Percentiles rank a stretch among this genome's conserved stretches.
phyloP scores from a whole-genome alignment of 2,113 vertebrate species.

The Oceanites oceanicus region DNA sequence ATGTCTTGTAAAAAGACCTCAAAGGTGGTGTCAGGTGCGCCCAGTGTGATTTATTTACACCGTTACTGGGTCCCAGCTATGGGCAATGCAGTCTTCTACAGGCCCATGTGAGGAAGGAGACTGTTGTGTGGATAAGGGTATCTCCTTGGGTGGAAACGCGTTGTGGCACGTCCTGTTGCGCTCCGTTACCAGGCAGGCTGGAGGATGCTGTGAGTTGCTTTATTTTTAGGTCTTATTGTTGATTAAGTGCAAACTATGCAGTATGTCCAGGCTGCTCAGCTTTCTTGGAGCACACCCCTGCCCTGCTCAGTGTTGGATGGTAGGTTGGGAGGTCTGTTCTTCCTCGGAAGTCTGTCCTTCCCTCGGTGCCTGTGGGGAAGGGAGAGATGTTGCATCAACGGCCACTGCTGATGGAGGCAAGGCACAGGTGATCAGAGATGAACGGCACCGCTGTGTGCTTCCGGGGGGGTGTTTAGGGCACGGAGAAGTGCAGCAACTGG shows the following conservation, averaged over 20 bases:
- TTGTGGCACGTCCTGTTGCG: neutral
- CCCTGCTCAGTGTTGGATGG: rapidly evolving
- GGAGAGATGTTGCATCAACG: neutral
- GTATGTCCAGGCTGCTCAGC: neutral
- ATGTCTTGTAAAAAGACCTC: neutral
- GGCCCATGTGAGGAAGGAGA: neutral
- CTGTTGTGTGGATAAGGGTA: neutral
- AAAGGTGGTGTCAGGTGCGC: neutral
- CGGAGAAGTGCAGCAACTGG: neutral
- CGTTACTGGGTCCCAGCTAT: too few relatives aligned
- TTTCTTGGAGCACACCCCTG: neutral
- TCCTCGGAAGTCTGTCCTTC: neutral
- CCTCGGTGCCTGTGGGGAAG: neutral
- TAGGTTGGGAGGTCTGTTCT: neutral
- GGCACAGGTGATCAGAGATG: rapidly evolving
- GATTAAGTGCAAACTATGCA: neutral
- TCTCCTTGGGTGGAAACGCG: neutral
- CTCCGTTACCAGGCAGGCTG: neutral
- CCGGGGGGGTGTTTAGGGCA: neutral
- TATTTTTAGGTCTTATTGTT: conserved; percentile 16
- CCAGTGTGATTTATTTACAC: neutral
- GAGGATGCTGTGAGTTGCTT: neutral
- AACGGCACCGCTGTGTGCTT: neutral
- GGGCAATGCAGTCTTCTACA: neutral
- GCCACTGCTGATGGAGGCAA: neutral